Conservation (phyloP, 2,888 invertebrate genomes). For the Tinea trinotella region DNA sequence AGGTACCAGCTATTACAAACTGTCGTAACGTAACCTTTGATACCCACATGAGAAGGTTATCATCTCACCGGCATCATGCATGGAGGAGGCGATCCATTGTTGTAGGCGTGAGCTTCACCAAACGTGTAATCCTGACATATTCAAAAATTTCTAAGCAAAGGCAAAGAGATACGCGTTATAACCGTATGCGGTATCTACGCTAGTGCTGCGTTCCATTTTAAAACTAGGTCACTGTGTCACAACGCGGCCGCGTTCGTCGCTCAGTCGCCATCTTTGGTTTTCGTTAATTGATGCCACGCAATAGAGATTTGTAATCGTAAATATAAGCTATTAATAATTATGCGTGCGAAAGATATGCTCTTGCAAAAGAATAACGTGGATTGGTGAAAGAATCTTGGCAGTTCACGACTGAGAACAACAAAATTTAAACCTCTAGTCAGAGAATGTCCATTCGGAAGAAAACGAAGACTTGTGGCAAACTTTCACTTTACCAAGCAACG, state of each 20-base stretch:
- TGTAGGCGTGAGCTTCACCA: not conserved
- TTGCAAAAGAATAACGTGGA: not conserved
- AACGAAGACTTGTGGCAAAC: constrained; percentile 41
- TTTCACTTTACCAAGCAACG: constrained; percentile 51
- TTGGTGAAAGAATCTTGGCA: not conserved
- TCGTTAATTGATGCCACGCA: constrained; percentile 45
- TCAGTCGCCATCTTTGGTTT: constrained; percentile 60
- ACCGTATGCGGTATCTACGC: constrained; percentile 44
- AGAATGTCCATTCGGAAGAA: constrained; percentile 30
- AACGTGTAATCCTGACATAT: not conserved
- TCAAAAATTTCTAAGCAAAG: not conserved
- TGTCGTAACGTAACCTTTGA: constrained; percentile 9
- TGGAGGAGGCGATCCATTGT: constrained; percentile 9
- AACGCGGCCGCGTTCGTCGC: constrained; percentile 58
- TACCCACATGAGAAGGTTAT: constrained; percentile 8
- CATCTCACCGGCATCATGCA: not conserved
- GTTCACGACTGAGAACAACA: not conserved
- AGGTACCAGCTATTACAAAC: not conserved
- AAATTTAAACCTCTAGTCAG: constrained; percentile 3
- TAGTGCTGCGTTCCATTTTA: constrained; percentile 49
- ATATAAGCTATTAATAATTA: not conserved
- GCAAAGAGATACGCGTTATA: constrained; percentile 24
- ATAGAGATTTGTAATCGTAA: constrained; percentile 19
- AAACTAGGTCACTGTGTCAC: constrained; percentile 68
- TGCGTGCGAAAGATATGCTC: not conserved